Conservation (phyloP, 2,888 invertebrate species). For the Holacanthella duospinosa region DNA sequence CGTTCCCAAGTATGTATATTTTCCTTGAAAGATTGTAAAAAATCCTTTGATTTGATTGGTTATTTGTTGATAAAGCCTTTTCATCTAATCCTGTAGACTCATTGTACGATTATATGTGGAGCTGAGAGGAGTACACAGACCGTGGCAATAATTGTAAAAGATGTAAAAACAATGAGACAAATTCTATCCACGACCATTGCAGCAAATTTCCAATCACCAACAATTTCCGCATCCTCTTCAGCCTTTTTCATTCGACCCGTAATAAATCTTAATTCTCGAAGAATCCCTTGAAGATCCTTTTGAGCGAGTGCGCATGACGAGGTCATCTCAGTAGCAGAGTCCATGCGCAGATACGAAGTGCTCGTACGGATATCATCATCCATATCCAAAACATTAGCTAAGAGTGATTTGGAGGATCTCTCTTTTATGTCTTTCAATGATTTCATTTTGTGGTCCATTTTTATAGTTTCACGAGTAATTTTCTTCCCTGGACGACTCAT, state of each 20-base stretch:
- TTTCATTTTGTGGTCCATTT: slow-evolving; percentile 82
- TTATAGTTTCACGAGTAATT: slow-evolving; percentile 77
- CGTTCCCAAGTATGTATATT: too few species aligned
- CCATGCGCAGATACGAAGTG: slow-evolving; percentile 46
- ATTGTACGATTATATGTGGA: slow-evolving; percentile 90
- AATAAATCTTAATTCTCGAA: slow-evolving; percentile 87
- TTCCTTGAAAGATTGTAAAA: too few species aligned
- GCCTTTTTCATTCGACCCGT: slow-evolving; percentile 87
- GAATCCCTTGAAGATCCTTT: slow-evolving; percentile 72
- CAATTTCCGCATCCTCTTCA: slow-evolving; percentile 83
- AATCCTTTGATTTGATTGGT: too few species aligned
- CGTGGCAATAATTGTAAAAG: slow-evolving; percentile 86
- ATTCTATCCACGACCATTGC: slow-evolving; percentile 97
- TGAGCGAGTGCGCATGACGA: slow-evolving; percentile 38
- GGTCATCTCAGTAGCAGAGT: slow-evolving; percentile 37
- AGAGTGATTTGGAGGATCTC: slow-evolving; percentile 80
- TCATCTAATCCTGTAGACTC: too few species aligned
- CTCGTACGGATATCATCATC: slow-evolving; percentile 75
- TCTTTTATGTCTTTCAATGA: slow-evolving; percentile 79
- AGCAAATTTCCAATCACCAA: slow-evolving; percentile 96
- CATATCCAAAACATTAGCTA: slow-evolving; percentile 90
- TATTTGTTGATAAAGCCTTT: too few species aligned
- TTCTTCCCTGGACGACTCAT: slow-evolving; percentile 95
- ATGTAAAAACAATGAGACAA: slow-evolving; percentile 88
- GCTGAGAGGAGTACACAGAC: slow-evolving; percentile 82